Conservation (phyloP, 2,113 vertebrate species). For the Pedionomus torquatus region DNA sequence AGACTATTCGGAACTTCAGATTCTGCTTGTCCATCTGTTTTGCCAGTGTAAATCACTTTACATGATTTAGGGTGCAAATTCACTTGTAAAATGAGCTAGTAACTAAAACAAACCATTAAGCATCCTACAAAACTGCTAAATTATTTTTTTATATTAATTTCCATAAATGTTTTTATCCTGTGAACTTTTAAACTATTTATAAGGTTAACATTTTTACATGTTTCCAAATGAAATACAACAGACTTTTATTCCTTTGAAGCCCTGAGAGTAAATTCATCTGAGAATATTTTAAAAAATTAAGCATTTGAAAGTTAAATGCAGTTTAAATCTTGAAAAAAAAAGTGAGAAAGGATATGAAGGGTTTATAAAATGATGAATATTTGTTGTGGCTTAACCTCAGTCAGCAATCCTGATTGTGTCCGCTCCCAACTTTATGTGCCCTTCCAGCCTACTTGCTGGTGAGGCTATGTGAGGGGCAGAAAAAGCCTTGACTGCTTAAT, state of each 20-base stretch:
- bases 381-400: neutral
- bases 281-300: neutral
- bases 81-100: neutral
- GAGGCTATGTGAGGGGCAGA: neutral
- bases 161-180: neutral
- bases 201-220: neutral
- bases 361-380: neutral
- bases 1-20: neutral
- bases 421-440: neutral
- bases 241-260: neutral
- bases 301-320: neutral
- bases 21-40: neutral
- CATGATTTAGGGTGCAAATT: neutral
- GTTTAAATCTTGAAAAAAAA: neutral
- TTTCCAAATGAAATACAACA: neutral
- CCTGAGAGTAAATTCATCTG: neutral
- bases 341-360: neutral
- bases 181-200: neutral
- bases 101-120: neutral
- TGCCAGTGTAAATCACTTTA: neutral
- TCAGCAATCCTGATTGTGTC: neutral
- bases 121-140: neutral
- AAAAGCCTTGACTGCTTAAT: neutral
- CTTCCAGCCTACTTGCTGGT: neutral
- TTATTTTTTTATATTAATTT: neutral